phyloP scores from a whole-genome alignment of 64 coral and sea anemone genomes.

The Montipora efflorescens region DNA sequence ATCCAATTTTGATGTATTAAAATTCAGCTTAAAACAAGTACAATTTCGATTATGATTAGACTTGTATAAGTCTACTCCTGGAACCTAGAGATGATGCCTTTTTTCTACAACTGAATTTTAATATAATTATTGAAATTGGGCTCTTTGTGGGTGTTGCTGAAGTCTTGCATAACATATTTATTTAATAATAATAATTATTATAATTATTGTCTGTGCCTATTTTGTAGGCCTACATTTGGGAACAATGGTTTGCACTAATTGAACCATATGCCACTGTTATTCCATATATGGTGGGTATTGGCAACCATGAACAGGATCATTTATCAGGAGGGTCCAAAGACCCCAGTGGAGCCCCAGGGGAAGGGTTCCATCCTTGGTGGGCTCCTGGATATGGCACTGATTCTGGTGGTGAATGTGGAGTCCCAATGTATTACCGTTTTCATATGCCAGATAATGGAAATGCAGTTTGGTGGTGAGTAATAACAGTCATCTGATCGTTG shows the following conservation, averaged over 20 bases:
- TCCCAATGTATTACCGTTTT: conserved; percentile 96
- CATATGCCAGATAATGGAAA: conserved; percentile 99
- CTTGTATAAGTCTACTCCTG: too few species aligned
- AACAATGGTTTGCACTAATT: conserved; percentile 84
- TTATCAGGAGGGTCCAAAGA: conserved; percentile 78
- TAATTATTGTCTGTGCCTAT: too few species aligned
- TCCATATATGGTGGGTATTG: conserved; percentile 97
- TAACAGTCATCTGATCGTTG: neutral
- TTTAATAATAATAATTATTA: too few species aligned
- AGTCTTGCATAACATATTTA: too few species aligned
- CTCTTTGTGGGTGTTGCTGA: too few species aligned
- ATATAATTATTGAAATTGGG: too few species aligned
- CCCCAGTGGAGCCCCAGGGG: conserved; percentile 91
- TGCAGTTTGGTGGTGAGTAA: conserved; percentile 92
- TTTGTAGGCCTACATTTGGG: conserved; percentile 95
- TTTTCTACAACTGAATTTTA: too few species aligned
- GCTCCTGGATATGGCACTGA: conserved; percentile 76
- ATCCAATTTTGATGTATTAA: too few species aligned
- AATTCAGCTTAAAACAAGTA: too few species aligned
- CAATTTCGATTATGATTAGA: too few species aligned
- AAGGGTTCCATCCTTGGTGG: conserved; percentile 99
- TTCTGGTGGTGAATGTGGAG: conserved; percentile 97
- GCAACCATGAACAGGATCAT: conserved; percentile 98
- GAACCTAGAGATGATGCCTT: too few species aligned
- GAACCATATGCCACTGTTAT: conserved; percentile 84